Conservation (phyloP, 2,113 vertebrate species). For the Ailurus styani region DNA sequence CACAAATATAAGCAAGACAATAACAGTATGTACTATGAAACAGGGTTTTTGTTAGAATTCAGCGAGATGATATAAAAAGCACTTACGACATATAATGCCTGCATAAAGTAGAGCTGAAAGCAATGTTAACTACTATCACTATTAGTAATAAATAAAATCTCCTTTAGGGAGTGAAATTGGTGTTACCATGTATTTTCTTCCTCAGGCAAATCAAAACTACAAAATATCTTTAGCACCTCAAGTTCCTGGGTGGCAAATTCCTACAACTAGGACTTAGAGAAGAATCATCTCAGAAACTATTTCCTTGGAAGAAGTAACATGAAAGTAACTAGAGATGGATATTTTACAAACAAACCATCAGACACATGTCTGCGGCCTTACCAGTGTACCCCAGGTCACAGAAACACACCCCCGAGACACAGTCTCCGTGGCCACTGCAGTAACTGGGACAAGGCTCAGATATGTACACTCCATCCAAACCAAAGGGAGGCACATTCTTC, state of each 20-base stretch:
- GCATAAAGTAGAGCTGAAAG: neutral
- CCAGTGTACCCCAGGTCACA: slow-evolving; percentile 97
- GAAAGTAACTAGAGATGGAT: neutral
- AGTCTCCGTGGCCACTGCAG: slow-evolving; percentile 96
- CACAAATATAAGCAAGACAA: neutral
- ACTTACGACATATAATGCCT: neutral
- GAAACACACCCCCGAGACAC: slow-evolving; percentile 96
- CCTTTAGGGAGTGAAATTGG: slow-evolving; percentile 12
- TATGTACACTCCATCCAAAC: slow-evolving; percentile 95
- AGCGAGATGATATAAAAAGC: slow-evolving; percentile 5
- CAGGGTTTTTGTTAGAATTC: neutral
- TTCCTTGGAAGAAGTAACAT: neutral
- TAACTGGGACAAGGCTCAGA: slow-evolving; percentile 95
- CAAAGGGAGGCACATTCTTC: slow-evolving; percentile 90
- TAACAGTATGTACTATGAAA: neutral
- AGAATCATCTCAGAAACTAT: neutral
- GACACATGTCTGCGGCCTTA: slow-evolving; percentile 56
- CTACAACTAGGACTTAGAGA: neutral
- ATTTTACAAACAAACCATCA: neutral
- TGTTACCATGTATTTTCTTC: neutral
- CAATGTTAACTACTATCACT: neutral
- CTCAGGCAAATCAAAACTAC: neutral
- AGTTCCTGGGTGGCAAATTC: neutral
- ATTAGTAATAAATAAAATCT: neutral
- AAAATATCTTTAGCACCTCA: neutral